Evolutionary conservation across 2,113 vertebrate species (phyloP).

Genomic region (Anguilla rostrata): DNA sequence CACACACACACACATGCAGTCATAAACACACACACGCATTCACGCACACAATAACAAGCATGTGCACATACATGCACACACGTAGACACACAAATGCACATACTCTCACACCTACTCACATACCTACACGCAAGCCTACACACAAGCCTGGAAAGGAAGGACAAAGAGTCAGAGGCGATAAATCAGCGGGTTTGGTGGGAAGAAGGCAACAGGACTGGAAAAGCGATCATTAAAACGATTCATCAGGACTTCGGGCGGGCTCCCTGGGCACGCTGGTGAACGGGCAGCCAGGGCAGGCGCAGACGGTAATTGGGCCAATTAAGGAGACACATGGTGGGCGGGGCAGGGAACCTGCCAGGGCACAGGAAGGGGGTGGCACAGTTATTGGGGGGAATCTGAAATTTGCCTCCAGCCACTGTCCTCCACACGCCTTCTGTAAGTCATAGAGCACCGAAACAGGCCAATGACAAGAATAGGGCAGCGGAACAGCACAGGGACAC

Average conservation of each 20-base stretch:
- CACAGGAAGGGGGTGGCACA: background rate
- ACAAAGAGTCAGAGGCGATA: background rate
- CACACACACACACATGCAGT: background rate
- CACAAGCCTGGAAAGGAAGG: background rate
- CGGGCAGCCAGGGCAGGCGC: background rate
- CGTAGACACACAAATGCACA: background rate
- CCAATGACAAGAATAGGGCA: background rate
- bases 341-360: background rate
- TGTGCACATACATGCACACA: background rate
- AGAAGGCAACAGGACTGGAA: background rate
- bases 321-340: background rate
- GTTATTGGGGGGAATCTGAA: background rate
- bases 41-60: background rate
- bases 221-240: conserved; percentile 25
- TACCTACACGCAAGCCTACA: background rate
- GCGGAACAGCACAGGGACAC: background rate
- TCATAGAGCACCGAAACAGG: background rate
- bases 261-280: background rate
- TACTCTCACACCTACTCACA: background rate
- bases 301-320: background rate
- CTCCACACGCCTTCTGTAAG: background rate
- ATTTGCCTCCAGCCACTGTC: background rate
- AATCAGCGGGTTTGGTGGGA: conserved; percentile 8
- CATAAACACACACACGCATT: too few relatives aligned
- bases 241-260: background rate